Evolutionary conservation across 1,140 invertebrate species (phyloP).

Genomic region (Drosophila triauraria): DNA sequence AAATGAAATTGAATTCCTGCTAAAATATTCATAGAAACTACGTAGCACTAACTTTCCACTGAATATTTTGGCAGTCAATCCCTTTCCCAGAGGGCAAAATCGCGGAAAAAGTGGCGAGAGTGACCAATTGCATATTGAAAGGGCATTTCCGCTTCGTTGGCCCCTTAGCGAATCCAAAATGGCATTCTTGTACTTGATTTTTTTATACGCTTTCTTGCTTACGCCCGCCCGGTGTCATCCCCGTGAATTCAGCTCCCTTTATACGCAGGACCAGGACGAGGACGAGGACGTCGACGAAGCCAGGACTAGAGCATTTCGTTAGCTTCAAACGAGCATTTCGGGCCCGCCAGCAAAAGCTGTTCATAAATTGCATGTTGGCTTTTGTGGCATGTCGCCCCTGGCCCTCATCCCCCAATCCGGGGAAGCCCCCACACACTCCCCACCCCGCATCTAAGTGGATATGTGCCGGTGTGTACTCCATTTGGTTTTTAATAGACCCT

Average conservation of each 20-base stretch:
- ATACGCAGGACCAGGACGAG: constrained; percentile 10
- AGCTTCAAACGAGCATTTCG: constrained; percentile 80
- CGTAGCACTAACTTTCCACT: not conserved
- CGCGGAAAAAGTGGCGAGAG: constrained; percentile 9
- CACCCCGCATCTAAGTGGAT: constrained; percentile 21
- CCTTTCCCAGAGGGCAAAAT: constrained; percentile 4
- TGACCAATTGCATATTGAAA: constrained; percentile 49
- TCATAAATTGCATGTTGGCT: constrained; percentile 83
- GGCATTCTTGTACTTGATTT: constrained; percentile 55
- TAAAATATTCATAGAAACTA: constrained; percentile 21
- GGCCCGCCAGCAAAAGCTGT: constrained; percentile 76
- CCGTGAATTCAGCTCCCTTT: not conserved
- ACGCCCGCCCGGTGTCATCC: constrained; percentile 6
- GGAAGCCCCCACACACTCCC: not conserved
- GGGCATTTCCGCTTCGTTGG: constrained; percentile 52
- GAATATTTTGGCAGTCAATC: constrained; percentile 25
- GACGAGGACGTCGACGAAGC: constrained; percentile 13
- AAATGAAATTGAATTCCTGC: constrained; percentile 15
- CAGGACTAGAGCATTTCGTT: constrained; percentile 66
- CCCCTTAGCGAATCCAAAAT: constrained; percentile 25
- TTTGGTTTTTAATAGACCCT: constrained; percentile 81
- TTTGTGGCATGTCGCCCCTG: constrained; percentile 40
- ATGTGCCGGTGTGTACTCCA: constrained; percentile 70
- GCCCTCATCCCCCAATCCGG: not conserved
- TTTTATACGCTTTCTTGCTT: constrained; percentile 52